Base-by-base conservation (phyloP, 2,888 invertebrate species). In the Erynnis tages region DNA sequence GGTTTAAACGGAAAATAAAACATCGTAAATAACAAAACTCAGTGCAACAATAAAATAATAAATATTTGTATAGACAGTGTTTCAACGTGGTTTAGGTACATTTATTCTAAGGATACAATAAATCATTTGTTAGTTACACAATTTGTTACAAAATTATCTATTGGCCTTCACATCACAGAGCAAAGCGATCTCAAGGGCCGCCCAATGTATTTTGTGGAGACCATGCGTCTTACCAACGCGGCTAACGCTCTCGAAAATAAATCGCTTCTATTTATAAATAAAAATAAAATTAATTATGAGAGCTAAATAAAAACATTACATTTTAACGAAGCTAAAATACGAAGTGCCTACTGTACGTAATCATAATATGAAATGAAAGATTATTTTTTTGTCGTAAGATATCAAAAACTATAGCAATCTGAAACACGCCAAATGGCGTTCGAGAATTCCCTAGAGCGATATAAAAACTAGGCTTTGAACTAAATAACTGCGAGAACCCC, bases 11-110 rank as follows among this genome's bases (percentile, higher is more conserved):
- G 81, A 83, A 83, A 79, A 84, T 80, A 80, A 82, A 87, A 88
- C 82, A 85, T 82, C 72, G 82, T 87, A 87, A 80, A 75, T 87
- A 89, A 88, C 86, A 88, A 85, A 78, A 84, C 80, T 82, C 78
- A 80, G 87, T 88, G 87, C 88, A 89, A 88, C 88, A 88, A 87
- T 83, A 77, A 86, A 84, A 82, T 82, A 86, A 89, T 87, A 86
- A 87, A 88, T 86, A 87, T 82, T 79, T 75, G 76, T 75, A 58
- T 60, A 79, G 78, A 82, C 71, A 80, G 80, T 82, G 80, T 79
- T 83, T 82, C 84, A 86, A 84, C 86, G 80, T 84, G 80, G 84
- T 88, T 83, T 76, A 82, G 78, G 82, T 82, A 83, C 73, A 75
- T 71, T 81, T 80, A 79, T 69, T 76, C 80, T 84, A 84, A 69